Conservation (phyloP, 2,888 invertebrate genomes). For the Thumatha senex region DNA sequence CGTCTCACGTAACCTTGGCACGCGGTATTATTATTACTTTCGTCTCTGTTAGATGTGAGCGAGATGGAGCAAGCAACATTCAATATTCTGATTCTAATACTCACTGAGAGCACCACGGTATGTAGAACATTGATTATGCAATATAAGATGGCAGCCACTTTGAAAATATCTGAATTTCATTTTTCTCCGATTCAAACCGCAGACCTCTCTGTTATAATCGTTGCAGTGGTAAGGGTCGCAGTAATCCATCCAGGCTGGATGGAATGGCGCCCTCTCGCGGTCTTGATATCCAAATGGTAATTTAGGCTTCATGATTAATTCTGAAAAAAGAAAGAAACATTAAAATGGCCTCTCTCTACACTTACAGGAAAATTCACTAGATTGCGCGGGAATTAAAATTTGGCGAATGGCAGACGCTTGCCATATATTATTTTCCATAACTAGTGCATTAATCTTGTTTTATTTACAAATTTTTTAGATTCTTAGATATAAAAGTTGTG, state of each 20-base stretch:
- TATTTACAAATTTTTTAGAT: too few species aligned
- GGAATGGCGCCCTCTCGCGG: conserved; percentile 20
- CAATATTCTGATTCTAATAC: conserved; percentile 20
- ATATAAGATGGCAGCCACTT: conserved; percentile 60
- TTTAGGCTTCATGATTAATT: conserved; percentile 33
- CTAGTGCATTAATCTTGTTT: too few species aligned
- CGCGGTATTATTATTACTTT: too few species aligned
- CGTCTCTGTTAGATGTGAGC: too few species aligned
- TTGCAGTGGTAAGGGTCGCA: conserved; percentile 68
- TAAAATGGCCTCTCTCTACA: too few species aligned
- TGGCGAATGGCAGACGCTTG: too few species aligned
- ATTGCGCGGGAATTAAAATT: too few species aligned
- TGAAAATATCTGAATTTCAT: conserved; percentile 65
- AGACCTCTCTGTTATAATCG: conserved; percentile 49
- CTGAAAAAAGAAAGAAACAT: conserved; percentile 8
- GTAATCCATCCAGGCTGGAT: conserved; percentile 61
- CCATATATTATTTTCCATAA: too few species aligned
- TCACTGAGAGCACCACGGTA: conserved; percentile 58
- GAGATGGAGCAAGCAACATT: too few species aligned
- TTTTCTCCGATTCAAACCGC: conserved; percentile 52
- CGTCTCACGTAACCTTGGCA: too few species aligned
- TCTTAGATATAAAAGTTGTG: too few species aligned
- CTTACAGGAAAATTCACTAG: too few species aligned
- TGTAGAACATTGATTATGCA: conserved; percentile 55
- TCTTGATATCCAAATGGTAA: conserved; percentile 30